Evolutionary conservation across 2,113 vertebrate species (phyloP).

Genomic region (Vidua macroura): DNA sequence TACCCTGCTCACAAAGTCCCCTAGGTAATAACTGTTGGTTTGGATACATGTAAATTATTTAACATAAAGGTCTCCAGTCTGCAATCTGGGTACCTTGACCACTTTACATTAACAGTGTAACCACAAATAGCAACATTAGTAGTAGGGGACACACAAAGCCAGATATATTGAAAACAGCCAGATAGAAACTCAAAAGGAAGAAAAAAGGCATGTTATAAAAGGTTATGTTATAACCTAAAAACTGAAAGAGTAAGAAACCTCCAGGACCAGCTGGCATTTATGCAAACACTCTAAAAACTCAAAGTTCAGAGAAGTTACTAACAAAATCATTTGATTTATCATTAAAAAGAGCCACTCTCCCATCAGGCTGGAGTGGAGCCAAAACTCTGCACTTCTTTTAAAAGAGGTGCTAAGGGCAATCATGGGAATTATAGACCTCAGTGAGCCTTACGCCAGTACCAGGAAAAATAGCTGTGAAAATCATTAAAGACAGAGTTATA

Average conservation of each 20-base stretch:
- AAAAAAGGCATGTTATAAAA: background rate
- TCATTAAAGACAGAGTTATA: conserved; percentile 66
- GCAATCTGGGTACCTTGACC: background rate
- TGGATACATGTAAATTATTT: background rate
- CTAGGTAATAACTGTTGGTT: background rate
- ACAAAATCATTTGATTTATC: conserved; percentile 22
- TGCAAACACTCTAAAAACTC: conserved; percentile 2
- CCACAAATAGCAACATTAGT: background rate
- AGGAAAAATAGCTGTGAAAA: conserved; percentile 61
- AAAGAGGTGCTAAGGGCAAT: conserved; percentile 67
- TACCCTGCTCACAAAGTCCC: background rate
- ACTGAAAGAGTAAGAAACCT: background rate
- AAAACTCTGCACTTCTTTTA: conserved; percentile 24
- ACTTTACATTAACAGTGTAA: background rate
- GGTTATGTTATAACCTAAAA: background rate
- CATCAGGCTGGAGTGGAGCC: conserved; percentile 34
- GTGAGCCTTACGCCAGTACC: conserved; percentile 42
- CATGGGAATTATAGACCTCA: conserved; percentile 65
- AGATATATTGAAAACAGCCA: background rate
- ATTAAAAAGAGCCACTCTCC: conserved; percentile 8
- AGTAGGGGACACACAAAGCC: background rate
- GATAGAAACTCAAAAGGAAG: background rate
- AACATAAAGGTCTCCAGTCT: background rate
- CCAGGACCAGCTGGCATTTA: background rate
- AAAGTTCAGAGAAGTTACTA: conserved; percentile 1